Evolutionary conservation across 1,140 invertebrate species (phyloP), one percentile per base, ranked within the genome.

Genomic region (Bombus terrestris): DNA sequence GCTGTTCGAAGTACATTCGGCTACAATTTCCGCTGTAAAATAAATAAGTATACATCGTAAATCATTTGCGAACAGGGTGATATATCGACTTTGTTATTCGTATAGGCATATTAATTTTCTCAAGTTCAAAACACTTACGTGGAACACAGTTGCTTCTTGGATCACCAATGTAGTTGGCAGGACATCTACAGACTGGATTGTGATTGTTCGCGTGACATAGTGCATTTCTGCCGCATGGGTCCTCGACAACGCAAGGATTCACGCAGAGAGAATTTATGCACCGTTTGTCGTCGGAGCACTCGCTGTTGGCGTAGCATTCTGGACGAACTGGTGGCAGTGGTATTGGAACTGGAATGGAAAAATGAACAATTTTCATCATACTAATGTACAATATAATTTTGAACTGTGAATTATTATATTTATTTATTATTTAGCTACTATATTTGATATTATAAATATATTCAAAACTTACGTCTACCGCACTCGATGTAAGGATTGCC

Each of bases 401-500:
- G 4, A 72, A 72, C 28, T 9, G 4, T 32, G 28, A 74, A 12
- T 74, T 32, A 37, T 53, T 53, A 22, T 53, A 53, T 22, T 53
- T 53, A 53, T 53, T 53, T 53, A 22, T 22, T 53, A 53, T 53
- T 8, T 22, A 53, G 18, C 47, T 22, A 53, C 6, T 18, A 53
- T 53, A 22, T 53, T 22, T 8, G 18, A 53, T 53, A 22, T 53
- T 22, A 53, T 8, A 25, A 41, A 35, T 77, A 64, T 35, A 57
- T 15, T 35, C 22, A 1, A n/a, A 47, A 92, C 90, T 92, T 96
- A 97, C 96, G 94, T 93, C 95, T 94, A 57, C 96, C 96, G 92
- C 98, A 99, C 93, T 98, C 97, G 53, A 97, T 95, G 92, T 97
- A 96, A 39, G 98, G 96, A 94, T 98, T 98, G 90, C 98, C 98